These are phyloP conservation scores for Gryllus longicercus DNA, from an alignment of 2,888 invertebrate species.

Conservation along the genomic window DNA sequence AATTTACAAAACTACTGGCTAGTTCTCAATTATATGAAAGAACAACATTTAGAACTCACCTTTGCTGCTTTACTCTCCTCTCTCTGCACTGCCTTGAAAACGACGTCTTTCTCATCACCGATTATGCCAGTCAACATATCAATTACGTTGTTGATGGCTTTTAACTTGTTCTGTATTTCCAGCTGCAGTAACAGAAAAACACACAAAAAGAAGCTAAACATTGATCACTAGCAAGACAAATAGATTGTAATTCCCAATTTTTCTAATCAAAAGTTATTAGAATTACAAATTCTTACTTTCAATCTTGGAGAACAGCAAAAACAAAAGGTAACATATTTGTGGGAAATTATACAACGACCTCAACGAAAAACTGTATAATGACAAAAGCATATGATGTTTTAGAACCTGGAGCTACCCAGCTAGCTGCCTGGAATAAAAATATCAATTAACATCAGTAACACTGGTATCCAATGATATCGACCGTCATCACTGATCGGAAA, in stretches of 20 bases:
- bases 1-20: too few relatives aligned
- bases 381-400: background rate
- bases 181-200: constrained; percentile 53
- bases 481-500: too few relatives aligned
- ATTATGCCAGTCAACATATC: constrained; percentile 84
- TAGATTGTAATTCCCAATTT: background rate
- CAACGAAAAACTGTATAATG: background rate
- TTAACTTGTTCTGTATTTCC: constrained; percentile 74
- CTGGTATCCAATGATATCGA: too few relatives aligned
- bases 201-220: background rate
- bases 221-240: background rate
- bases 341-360: background rate
- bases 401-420: background rate
- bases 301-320: constrained; percentile 17
- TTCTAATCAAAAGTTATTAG: background rate
- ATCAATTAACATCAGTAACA: background rate
- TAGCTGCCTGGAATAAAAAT: background rate
- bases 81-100: constrained; percentile 6
- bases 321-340: constrained; percentile 1
- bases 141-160: constrained; percentile 81
- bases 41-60: background rate
- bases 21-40: too few relatives aligned
- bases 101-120: constrained; percentile 56
- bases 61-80: background rate
- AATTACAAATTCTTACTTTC: constrained; percentile 17